A percentile compares a stretch with the other conserved stretches of the same genome.
phyloP scores from a whole-genome alignment of 2,797 vertebrate genomes.

The Hoplostethus mediterraneus region DNA sequence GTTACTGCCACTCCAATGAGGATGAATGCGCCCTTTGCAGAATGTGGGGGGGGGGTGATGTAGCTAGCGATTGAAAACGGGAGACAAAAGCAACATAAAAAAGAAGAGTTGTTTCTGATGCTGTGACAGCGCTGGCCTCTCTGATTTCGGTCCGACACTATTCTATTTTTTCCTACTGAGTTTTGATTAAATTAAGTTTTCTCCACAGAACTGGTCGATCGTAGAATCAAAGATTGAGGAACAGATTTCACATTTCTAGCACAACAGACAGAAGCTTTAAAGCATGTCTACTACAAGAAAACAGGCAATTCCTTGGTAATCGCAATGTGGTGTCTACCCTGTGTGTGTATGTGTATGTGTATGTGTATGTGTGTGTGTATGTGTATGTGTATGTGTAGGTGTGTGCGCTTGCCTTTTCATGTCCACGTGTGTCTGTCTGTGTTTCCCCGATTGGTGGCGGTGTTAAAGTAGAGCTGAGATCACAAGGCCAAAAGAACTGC shows the following conservation, averaged over 20 bases:
- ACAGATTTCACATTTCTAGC: not conserved
- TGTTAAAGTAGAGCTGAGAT: slow-evolving; percentile 11
- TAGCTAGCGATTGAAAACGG: slow-evolving; percentile 19
- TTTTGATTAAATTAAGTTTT: slow-evolving; percentile 40
- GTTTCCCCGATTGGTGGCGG: slow-evolving; percentile 11
- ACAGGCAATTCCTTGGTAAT: not conserved
- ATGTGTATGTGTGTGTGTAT: not conserved
- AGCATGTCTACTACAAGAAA: too few species aligned
- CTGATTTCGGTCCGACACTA: slow-evolving; percentile 3
- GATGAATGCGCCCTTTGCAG: not conserved
- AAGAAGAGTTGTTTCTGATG: slow-evolving; percentile 19
- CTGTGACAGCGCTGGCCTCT: slow-evolving; percentile 28
- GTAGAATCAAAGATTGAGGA: not conserved
- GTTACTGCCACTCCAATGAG: slow-evolving; percentile 18
- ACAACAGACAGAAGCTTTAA: not conserved
- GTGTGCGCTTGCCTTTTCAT: slow-evolving; percentile 9
- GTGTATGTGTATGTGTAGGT: slow-evolving; percentile 1
- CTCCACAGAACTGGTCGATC: slow-evolving; percentile 2
- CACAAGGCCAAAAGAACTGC: slow-evolving; percentile 17
- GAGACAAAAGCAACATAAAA: slow-evolving; percentile 24
- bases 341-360: not conserved
- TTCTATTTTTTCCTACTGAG: slow-evolving; percentile 20
- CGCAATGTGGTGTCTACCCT: not conserved
- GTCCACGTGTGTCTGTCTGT: not conserved
- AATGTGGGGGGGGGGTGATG: slow-evolving; percentile 13